A percentile compares a stretch with the other conserved stretches of the same genome.
Evolutionary conservation across 2,888 invertebrate genomes (phyloP).

Genomic region (Scaptomyza parva): DNA sequence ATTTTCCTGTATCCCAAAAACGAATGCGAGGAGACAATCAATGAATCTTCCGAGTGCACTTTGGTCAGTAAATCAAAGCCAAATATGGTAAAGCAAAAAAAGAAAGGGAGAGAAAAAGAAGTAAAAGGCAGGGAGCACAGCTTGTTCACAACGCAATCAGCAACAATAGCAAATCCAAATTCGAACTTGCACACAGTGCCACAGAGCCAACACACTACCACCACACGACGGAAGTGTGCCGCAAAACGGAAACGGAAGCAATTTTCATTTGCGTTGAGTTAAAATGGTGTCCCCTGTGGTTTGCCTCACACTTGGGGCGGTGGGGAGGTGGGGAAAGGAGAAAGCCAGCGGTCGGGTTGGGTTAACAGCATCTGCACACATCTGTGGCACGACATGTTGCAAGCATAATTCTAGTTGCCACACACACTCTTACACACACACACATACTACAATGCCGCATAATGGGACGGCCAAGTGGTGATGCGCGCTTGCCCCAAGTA

Average conservation of each 20-base stretch:
- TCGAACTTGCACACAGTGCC: constrained; percentile 31
- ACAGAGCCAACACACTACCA: too few relatives aligned
- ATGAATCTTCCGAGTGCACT: constrained; percentile 28
- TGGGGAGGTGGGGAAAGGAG: too few relatives aligned
- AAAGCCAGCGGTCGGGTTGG: not conserved
- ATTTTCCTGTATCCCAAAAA: constrained; percentile 3
- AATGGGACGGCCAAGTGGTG: constrained; percentile 34
- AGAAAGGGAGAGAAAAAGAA: too few relatives aligned
- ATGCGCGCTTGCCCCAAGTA: constrained; percentile 23
- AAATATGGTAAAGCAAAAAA: constrained; percentile 18
- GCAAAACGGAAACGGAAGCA: constrained; percentile 77
- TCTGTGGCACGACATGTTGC: constrained; percentile 60
- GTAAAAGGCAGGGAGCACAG: too few relatives aligned
- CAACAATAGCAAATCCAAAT: constrained; percentile 68
- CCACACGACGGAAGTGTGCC: constrained; percentile 64
- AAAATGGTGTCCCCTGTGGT: constrained; percentile 65
- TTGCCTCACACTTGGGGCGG: constrained; percentile 24
- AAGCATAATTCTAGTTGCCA: constrained; percentile 68
- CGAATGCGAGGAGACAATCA: constrained; percentile 17
- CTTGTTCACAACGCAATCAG: constrained; percentile 65
- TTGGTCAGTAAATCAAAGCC: constrained; percentile 40
- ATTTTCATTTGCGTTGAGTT: constrained; percentile 78
- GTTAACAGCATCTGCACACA: constrained; percentile 37
- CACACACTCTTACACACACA: constrained; percentile 15
- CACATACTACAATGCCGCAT: constrained; percentile 33